phyloP scores from a whole-genome alignment of 2,797 vertebrate species.

The Nothura maculosa region DNA sequence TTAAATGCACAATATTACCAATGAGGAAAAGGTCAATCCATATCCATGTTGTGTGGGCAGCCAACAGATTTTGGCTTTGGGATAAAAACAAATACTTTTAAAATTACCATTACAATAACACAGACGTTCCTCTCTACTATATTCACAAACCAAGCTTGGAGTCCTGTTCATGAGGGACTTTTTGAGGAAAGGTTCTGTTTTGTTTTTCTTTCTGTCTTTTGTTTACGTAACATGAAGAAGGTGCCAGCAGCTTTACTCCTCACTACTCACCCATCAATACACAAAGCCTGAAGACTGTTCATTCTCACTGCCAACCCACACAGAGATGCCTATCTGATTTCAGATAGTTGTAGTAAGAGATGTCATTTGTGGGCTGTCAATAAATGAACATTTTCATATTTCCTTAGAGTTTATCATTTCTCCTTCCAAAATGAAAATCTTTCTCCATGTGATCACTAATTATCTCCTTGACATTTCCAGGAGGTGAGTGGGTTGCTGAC shows the following conservation, averaged over 20 bases:
- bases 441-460: not conserved
- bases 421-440: not conserved
- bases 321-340: not conserved
- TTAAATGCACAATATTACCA: not conserved
- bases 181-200: not conserved
- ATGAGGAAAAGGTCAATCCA: not conserved
- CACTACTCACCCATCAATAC: not conserved
- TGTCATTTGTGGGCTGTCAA: not conserved
- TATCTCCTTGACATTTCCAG: not conserved
- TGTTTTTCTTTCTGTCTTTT: not conserved
- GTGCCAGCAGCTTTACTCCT: not conserved
- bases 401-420: not conserved
- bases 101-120: not conserved
- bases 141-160: not conserved
- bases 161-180: not conserved
- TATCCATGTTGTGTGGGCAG: not conserved
- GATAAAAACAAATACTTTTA: not conserved
- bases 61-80: not conserved
- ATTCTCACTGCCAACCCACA: not conserved
- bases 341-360: not conserved
- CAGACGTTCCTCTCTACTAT: not conserved
- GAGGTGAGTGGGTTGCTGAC: constrained; percentile 5
- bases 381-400: constrained; percentile 9
- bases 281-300: not conserved
- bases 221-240: not conserved